Evolutionary conservation across 2,888 invertebrate genomes (phyloP).

Genomic region (Acanthococcus lagerstroemiae): DNA sequence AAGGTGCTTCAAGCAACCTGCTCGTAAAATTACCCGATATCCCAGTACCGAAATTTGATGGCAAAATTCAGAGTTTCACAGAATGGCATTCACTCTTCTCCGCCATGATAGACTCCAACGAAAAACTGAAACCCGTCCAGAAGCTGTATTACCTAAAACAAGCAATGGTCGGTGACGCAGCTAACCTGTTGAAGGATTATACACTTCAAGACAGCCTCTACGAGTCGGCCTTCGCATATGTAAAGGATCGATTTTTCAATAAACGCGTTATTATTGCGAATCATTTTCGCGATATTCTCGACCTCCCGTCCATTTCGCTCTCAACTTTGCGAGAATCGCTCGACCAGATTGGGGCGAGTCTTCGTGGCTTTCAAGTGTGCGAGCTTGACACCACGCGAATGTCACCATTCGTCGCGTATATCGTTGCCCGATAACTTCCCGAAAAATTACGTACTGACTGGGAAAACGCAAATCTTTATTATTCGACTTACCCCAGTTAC

Average conservation of each 20-base stretch:
- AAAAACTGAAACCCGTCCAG: not conserved
- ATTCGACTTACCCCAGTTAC: not conserved
- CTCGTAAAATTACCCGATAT: slow-evolving; percentile 7
- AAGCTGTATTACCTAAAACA: not conserved
- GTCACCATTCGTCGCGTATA: not conserved
- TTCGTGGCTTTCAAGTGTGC: slow-evolving; percentile 5
- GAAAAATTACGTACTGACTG: not conserved
- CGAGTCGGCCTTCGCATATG: not conserved
- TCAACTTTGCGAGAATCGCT: not conserved
- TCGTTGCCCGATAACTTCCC: not conserved
- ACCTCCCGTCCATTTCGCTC: not conserved
- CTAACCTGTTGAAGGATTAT: not conserved
- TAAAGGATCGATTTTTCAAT: not conserved
- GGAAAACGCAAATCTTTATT: slow-evolving; percentile 2
- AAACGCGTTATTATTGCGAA: not conserved
- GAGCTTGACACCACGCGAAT: not conserved
- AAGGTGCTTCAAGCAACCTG: not conserved
- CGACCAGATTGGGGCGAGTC: not conserved
- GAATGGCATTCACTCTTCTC: too few relatives aligned
- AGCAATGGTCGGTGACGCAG: not conserved
- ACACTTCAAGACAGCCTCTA: not conserved
- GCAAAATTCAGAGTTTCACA: not conserved
- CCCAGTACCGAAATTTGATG: too few relatives aligned
- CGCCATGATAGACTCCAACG: slow-evolving; percentile 2
- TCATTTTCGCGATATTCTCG: not conserved